These are phyloP conservation scores for Chaenodraco wilsoni DNA, from an alignment of 2,797 vertebrate species.

Conservation along the genomic window DNA sequence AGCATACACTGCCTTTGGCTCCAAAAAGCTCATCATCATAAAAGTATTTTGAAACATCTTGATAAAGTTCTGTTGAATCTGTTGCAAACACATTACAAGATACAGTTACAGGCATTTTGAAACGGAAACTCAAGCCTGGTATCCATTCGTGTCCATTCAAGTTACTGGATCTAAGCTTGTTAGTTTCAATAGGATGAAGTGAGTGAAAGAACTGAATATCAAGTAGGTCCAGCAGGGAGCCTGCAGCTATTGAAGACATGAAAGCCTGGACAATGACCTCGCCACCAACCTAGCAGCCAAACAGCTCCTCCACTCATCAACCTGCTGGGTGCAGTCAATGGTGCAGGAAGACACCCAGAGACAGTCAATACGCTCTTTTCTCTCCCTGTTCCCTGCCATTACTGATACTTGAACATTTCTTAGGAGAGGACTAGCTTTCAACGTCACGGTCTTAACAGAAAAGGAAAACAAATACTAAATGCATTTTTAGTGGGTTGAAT, in stretches of 20 bases:
- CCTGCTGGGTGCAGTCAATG: slow-evolving; percentile 75
- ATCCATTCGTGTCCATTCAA: slow-evolving; percentile 25
- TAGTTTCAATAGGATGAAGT: slow-evolving; percentile 60
- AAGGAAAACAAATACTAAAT: slow-evolving; percentile 1
- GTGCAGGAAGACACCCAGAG: slow-evolving; percentile 70
- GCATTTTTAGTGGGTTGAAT: slow-evolving; percentile 27
- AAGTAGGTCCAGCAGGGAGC: slow-evolving; percentile 76
- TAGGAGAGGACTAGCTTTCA: slow-evolving; percentile 16
- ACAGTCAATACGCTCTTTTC: slow-evolving; percentile 62
- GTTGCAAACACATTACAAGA: slow-evolving; percentile 26
- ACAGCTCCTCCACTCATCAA: slow-evolving; percentile 69
- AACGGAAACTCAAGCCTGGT: slow-evolving; percentile 17
- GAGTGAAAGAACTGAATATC: slow-evolving; percentile 72
- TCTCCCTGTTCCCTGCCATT: slow-evolving; percentile 23
- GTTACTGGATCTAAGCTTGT: slow-evolving; percentile 40
- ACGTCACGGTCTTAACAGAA: slow-evolving; percentile 3
- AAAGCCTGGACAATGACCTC: slow-evolving; percentile 78
- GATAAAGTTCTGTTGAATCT: slow-evolving; percentile 17
- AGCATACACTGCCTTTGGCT: slow-evolving; percentile 1
- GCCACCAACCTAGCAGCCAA: slow-evolving; percentile 61
- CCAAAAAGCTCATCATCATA: slow-evolving; percentile 23
- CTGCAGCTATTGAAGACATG: slow-evolving; percentile 69
- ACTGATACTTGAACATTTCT: slow-evolving; percentile 26
- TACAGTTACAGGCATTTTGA: neutral
- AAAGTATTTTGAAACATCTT: slow-evolving; percentile 44